A percentile compares a stretch with the other conserved stretches of the same genome.
These are phyloP conservation scores for Vireo griseus DNA, from an alignment of 2,797 vertebrate genomes.

Conservation along the genomic window DNA sequence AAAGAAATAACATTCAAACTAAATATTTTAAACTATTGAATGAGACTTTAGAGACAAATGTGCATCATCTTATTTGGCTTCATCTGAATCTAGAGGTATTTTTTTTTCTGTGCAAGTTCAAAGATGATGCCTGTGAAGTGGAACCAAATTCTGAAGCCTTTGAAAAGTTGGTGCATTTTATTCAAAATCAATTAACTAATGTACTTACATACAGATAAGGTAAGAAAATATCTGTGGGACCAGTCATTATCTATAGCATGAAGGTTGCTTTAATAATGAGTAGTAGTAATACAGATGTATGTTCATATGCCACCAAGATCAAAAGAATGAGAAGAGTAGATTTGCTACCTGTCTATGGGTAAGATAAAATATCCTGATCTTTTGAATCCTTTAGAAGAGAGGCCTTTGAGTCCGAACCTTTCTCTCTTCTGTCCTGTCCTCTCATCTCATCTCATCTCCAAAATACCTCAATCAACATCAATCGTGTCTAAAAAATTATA, in stretches of 20 bases:
- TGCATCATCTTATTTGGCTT: neutral
- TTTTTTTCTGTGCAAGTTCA: neutral
- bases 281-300: neutral
- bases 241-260: neutral
- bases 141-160: neutral
- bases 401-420: fast-evolving
- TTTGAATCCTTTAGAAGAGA: neutral
- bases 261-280: neutral
- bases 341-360: neutral
- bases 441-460: no score
- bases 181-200: neutral
- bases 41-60: neutral
- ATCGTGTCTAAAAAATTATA: neutral
- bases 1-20: neutral
- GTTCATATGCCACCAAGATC: neutral
- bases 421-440: neutral
- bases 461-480: neutral
- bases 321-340: neutral
- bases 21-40: neutral
- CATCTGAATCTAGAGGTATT: neutral
- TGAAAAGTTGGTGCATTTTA: neutral
- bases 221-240: neutral
- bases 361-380: neutral
- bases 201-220: neutral
- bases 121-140: neutral